phyloP scores from a whole-genome alignment of 2,113 vertebrate species.

The Campylomormyrus tamandua region DNA sequence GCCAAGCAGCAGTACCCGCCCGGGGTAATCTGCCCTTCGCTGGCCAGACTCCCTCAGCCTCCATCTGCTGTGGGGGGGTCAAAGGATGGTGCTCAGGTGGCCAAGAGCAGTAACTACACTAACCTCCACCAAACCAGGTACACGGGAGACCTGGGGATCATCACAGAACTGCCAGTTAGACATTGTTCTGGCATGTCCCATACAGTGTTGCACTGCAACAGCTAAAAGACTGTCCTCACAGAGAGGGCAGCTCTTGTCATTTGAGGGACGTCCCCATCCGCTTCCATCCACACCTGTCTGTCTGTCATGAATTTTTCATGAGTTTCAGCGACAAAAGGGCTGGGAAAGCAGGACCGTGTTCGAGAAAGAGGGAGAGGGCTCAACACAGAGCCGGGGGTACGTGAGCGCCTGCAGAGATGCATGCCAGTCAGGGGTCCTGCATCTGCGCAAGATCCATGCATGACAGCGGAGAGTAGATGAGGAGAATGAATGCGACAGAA shows the following conservation, averaged over 20 bases:
- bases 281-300: not conserved
- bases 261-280: not conserved
- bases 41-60: not conserved
- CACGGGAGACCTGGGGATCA: not conserved
- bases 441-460: not conserved
- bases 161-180: not conserved
- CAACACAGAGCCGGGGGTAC: not conserved
- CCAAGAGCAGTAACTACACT: not conserved
- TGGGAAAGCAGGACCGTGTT: not conserved
- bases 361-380: not conserved
- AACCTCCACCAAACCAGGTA: not conserved
- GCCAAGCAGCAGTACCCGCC: not conserved
- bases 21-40: not conserved
- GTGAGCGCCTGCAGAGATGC: not conserved
- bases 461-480: not conserved
- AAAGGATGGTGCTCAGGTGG: not conserved
- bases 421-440: not conserved
- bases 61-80: not conserved
- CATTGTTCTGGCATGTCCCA: not conserved
- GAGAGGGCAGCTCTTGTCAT: not conserved
- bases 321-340: not conserved
- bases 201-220: not conserved
- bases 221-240: not conserved
- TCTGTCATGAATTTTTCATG: not conserved
- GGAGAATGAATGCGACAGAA: not conserved